These are phyloP conservation scores for Panthera tigris DNA, from an alignment of 2,113 vertebrate genomes.

Conservation along the genomic window DNA sequence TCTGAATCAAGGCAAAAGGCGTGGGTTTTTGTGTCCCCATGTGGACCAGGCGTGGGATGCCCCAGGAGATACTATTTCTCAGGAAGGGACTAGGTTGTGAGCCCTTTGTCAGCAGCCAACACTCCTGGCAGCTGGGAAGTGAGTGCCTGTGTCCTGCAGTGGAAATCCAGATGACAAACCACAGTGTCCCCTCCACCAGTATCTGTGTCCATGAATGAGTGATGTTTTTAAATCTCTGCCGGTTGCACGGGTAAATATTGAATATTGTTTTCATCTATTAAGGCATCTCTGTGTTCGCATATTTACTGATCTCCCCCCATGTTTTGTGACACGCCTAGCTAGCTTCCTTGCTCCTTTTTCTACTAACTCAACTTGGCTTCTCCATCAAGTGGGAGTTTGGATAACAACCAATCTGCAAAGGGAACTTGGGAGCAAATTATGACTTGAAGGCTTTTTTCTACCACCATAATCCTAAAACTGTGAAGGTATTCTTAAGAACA, in stretches of 20 bases:
- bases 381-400: not conserved
- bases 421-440: not conserved
- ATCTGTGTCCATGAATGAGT: rapidly evolving
- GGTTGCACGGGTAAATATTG: not conserved
- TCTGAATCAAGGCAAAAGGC: not conserved
- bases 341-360: not conserved
- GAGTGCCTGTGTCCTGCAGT: rapidly evolving
- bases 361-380: not conserved
- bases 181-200: rapidly evolving
- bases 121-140: not conserved
- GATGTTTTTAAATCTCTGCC: not conserved
- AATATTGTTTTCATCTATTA: not conserved
- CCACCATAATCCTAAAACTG: not conserved
- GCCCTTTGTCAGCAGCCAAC: rapidly evolving
- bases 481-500: not conserved
- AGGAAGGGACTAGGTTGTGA: not conserved
- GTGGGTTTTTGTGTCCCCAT: rapidly evolving
- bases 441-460: not conserved
- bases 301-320: not conserved
- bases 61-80: too few species aligned
- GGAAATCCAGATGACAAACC: rapidly evolving
- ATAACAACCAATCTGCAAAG: not conserved
- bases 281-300: not conserved
- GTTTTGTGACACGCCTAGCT: not conserved
- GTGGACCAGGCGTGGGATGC: not conserved